phyloP scores from a whole-genome alignment of 2,797 vertebrate species.

The Ctenopoma multispine region DNA sequence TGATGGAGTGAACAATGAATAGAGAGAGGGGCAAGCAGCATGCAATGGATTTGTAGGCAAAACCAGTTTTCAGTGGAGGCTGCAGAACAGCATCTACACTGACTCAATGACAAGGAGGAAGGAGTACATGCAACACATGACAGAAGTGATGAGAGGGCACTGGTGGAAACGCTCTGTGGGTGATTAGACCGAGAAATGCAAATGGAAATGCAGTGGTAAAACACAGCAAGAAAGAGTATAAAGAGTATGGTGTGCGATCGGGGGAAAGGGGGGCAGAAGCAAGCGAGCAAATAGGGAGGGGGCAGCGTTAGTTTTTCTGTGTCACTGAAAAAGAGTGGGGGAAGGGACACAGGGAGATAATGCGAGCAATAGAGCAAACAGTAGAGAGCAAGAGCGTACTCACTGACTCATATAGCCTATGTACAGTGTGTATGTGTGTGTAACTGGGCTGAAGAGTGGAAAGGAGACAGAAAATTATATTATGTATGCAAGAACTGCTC shows the following conservation, averaged over 20 bases:
- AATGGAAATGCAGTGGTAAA: conserved; percentile 46
- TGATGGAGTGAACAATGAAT: conserved; percentile 74
- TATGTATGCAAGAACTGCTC: conserved; percentile 78
- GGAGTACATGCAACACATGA: conserved; percentile 33
- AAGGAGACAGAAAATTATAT: conserved; percentile 66
- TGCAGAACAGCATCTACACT: conserved; percentile 66
- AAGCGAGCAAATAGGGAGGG: conserved; percentile 60
- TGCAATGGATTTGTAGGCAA: conserved; percentile 75
- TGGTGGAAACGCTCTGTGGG: conserved; percentile 39
- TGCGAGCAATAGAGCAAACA: conserved; percentile 75
- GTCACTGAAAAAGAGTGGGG: conserved; percentile 85
- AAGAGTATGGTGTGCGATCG: conserved; percentile 66
- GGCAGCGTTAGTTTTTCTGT: conserved; percentile 83
- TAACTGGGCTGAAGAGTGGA: conserved; percentile 55
- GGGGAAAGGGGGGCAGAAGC: conserved; percentile 64
- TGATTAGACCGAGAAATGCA: conserved; percentile 31
- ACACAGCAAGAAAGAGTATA: conserved; percentile 45
- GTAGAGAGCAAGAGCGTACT: conserved; percentile 66
- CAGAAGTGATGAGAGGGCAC: conserved; percentile 55
- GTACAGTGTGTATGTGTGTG: conserved; percentile 48
- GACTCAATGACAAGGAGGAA: conserved; percentile 45
- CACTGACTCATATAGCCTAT: conserved; percentile 77
- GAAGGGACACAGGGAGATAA: conserved; percentile 80
- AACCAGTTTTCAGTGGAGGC: conserved; percentile 68
- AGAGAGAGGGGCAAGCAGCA: conserved; percentile 51